Conservation (phyloP, 2,888 invertebrate genomes). For the Eupithecia tripunctaria region DNA sequence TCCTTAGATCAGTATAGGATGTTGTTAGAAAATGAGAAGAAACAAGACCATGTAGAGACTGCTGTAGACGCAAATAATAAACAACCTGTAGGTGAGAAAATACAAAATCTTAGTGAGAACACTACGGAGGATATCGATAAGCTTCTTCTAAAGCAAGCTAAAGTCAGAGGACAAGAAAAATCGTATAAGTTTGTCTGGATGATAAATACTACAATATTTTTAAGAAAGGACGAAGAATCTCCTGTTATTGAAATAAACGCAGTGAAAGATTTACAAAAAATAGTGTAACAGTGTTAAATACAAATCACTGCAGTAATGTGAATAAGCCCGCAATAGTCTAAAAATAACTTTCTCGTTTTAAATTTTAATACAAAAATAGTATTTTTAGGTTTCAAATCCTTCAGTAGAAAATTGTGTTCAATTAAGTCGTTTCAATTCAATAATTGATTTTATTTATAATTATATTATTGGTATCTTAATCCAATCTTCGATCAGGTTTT, state of each 20-base stretch:
- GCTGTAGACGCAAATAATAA: constrained; percentile 33
- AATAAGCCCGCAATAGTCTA: neutral
- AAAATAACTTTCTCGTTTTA: neutral
- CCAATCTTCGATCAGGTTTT: too few species aligned
- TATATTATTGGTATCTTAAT: too few species aligned
- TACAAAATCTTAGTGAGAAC: neutral
- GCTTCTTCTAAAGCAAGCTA: neutral
- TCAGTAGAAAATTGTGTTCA: neutral
- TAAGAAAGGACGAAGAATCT: neutral
- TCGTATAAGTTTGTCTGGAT: neutral
- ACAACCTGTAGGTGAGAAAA: neutral
- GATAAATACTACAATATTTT: neutral
- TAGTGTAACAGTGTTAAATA: neutral
- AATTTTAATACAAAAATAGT: neutral
- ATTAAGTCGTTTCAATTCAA: neutral
- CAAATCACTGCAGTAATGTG: neutral
- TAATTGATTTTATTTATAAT: too few species aligned
- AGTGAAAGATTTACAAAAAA: neutral
- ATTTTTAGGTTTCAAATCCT: neutral
- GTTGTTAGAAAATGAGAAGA: constrained; percentile 49
- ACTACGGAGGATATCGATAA: neutral
- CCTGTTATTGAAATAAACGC: neutral
- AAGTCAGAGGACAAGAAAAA: neutral
- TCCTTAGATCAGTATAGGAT: constrained; percentile 66
- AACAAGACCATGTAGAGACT: constrained; percentile 53